Conservation (phyloP, 1,140 invertebrate genomes). For the Drosophila suzukii region DNA sequence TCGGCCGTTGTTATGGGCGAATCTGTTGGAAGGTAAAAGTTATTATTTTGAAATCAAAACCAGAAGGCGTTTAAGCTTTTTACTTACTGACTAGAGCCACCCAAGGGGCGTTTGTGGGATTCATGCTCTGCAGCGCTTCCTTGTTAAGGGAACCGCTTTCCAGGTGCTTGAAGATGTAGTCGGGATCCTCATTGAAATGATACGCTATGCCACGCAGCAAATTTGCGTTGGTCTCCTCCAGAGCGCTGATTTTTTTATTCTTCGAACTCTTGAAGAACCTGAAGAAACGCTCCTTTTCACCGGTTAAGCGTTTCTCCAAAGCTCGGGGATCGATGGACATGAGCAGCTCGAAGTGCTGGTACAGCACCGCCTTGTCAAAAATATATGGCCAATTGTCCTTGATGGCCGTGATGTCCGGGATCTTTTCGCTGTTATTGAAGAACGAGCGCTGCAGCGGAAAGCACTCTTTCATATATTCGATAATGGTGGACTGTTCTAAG, state of each 20-base stretch:
- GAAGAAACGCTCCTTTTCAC: constrained; percentile 65
- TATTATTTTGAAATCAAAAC: neutral
- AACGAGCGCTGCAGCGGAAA: constrained; percentile 71
- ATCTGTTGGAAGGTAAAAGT: constrained; percentile 28
- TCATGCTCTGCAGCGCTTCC: constrained; percentile 61
- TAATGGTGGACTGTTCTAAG: constrained; percentile 46
- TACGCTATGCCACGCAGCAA: constrained; percentile 67
- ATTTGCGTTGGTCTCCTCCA: constrained; percentile 67
- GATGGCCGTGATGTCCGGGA: constrained; percentile 69
- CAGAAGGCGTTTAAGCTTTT: no score
- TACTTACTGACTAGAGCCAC: constrained; percentile 78
- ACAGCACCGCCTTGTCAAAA: constrained; percentile 63
- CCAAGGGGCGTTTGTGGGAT: constrained; percentile 75
- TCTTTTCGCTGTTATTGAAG: constrained; percentile 74
- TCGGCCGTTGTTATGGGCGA: constrained; percentile 30
- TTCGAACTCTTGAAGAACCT: constrained; percentile 69
- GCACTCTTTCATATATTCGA: constrained; percentile 73
- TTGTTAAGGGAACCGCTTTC: constrained; percentile 57
- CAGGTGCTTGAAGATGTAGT: constrained; percentile 69
- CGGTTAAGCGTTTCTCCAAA: constrained; percentile 56
- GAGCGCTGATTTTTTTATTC: constrained; percentile 63
- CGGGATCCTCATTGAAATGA: constrained; percentile 72
- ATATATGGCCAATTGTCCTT: constrained; percentile 77
- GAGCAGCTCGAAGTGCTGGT: constrained; percentile 72
- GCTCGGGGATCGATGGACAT: constrained; percentile 72